phyloP scores from a whole-genome alignment of 2,797 vertebrate species.

The Phrynocephalus vlangalii region DNA sequence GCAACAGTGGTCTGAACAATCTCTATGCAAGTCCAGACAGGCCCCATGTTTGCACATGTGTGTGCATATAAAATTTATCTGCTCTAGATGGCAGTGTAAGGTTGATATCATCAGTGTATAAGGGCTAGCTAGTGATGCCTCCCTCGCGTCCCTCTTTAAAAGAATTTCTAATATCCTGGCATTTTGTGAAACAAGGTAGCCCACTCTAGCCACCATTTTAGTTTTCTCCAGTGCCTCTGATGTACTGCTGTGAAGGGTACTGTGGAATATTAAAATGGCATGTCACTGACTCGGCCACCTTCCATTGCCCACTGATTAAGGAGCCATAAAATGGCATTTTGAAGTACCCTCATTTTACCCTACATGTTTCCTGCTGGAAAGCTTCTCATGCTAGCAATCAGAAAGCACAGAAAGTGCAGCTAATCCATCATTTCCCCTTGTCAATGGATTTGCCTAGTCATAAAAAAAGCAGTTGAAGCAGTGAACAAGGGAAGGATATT shows the following conservation, averaged over 20 bases:
- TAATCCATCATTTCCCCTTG: too few species aligned
- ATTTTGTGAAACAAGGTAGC: neutral
- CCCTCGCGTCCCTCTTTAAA: too few species aligned
- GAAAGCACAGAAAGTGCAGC: too few species aligned
- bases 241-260: neutral
- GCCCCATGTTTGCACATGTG: conserved; percentile 38
- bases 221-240: neutral
- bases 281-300: neutral
- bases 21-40: too few species aligned
- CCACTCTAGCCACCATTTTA: neutral
- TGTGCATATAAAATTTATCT: neutral
- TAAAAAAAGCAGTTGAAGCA: too few species aligned
- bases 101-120: neutral
- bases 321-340: neutral
- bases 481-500: too few species aligned
- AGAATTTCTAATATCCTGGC: neutral
- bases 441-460: too few species aligned
- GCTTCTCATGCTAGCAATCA: too few species aligned
- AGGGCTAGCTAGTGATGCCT: neutral
- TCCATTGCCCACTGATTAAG: neutral
- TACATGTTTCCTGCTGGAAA: too few species aligned
- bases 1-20: too few species aligned
- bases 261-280: neutral
- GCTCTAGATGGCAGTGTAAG: neutral
- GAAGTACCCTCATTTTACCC: too few species aligned